phyloP scores from a whole-genome alignment of 2,888 invertebrate species.

The Cistogaster globosa region DNA sequence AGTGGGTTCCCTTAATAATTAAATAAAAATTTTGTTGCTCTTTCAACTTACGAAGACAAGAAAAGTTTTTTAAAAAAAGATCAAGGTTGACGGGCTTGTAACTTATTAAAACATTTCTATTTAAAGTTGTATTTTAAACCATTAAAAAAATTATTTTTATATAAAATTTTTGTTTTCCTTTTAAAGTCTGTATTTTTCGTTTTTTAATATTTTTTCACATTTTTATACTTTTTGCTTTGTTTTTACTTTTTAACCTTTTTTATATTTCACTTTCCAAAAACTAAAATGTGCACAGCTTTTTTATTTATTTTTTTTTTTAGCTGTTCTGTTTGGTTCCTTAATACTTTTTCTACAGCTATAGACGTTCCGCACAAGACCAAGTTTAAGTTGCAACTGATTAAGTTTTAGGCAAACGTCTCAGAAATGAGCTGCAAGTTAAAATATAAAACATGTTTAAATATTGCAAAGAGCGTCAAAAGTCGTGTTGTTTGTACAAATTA shows the following conservation, averaged over 20 bases:
- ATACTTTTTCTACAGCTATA: constrained; percentile 22
- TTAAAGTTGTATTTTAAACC: background rate
- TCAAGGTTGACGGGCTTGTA: background rate
- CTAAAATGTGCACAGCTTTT: constrained; percentile 11
- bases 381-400: constrained; percentile 52
- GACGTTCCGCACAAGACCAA: constrained; percentile 23
- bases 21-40: background rate
- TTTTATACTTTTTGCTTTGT: background rate
- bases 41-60: background rate
- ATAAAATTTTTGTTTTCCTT: background rate
- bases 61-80: background rate
- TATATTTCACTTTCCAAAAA: constrained; percentile 55
- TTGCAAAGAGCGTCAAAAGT: too few species aligned
- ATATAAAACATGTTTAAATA: too few species aligned
- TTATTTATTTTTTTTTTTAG: constrained; percentile 7
- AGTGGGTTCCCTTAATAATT: background rate
- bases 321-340: too few species aligned
- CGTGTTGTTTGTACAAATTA: too few species aligned
- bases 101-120: constrained; percentile 32
- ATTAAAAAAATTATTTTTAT: background rate
- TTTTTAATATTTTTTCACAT: background rate
- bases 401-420: constrained; percentile 16
- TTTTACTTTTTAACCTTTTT: constrained; percentile 18
- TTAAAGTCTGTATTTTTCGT: background rate
- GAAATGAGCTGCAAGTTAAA: constrained; percentile 17